Evolutionary conservation across 1,140 invertebrate genomes (phyloP), one percentile per base, ranked within the genome.

Genomic region (Sesamia nonagrioides): DNA sequence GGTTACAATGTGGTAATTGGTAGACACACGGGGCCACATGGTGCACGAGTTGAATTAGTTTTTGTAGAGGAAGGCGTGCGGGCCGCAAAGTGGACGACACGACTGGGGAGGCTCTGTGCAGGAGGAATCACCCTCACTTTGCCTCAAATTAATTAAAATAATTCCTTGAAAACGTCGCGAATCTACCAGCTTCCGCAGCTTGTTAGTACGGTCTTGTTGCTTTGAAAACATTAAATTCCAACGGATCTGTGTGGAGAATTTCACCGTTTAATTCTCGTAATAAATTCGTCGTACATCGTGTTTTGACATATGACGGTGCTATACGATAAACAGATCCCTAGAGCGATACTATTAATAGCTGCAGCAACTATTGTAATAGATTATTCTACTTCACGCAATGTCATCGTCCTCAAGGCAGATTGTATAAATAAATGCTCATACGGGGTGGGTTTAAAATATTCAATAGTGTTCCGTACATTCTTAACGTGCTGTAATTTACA

Each of bases 131-230:
- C 73, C 73, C 73, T 76, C 58, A 63, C 73, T 58, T 76, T 76
- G 79, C 77, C 76, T 82, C 78, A 81, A 81, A 82, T 84, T 84
- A 84, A 84, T 84, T 84, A 84, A 84, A 84, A 84, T 84, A 82
- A 84, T 81, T 82, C 79, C 74, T 80, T 79, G 78, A 79, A 81
- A 84, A 73, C 74, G 81, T 81, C 79, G 81, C 69, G 77, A 82
- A 84, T 81, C 73, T 76, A 76, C 73, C 73, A 76, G 73, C 71
- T 74, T 74, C 71, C 71, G 40, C 71, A 74, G 71, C 73, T 76
- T 76, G 73, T 76, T 76, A 76, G 73, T 76, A 76, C 73, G 73
- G 58, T 63, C 73, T 76, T 76, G 73, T 76, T 76, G 73, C 58
- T 76, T 76, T 76, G 73, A 76, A 76, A 76, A 76, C 73, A 76